Percentiles rank a stretch among this genome's conserved stretches.
Conservation (phyloP, 2,888 invertebrate genomes). For the Epirrhoe alternata region DNA sequence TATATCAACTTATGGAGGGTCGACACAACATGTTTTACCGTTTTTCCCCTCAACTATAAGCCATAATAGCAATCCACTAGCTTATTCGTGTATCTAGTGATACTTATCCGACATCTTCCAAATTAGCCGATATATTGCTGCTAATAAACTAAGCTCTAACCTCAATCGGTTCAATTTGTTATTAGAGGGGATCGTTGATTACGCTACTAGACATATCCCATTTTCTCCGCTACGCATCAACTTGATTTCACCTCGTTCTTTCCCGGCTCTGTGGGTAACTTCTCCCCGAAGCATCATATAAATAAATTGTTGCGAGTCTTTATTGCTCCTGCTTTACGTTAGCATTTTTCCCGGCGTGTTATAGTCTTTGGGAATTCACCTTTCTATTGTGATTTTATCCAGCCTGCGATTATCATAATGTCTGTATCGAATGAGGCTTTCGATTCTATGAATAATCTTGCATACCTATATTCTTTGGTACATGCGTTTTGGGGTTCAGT, state of each 20-base stretch:
- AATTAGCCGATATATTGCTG: slow-evolving; percentile 18
- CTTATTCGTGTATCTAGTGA: background rate
- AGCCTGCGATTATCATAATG: slow-evolving; percentile 75
- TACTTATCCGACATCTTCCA: slow-evolving; percentile 11
- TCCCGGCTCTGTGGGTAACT: slow-evolving; percentile 74
- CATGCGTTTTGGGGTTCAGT: background rate
- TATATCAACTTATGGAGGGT: too few species aligned
- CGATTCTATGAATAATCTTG: slow-evolving; percentile 54
- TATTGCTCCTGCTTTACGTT: slow-evolving; percentile 78
- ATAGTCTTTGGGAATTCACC: slow-evolving; percentile 74
- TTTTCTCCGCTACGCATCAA: slow-evolving; percentile 77
- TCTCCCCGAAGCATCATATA: slow-evolving; percentile 83
- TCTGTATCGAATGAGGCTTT: slow-evolving; percentile 54
- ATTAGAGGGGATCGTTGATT: slow-evolving; percentile 62
- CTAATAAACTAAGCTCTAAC: slow-evolving; percentile 26
- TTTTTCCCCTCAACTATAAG: background rate
- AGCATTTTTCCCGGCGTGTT: slow-evolving; percentile 76
- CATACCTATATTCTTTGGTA: slow-evolving; percentile 12
- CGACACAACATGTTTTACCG: background rate
- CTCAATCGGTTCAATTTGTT: slow-evolving; percentile 48
- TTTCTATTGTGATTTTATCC: slow-evolving; percentile 74
- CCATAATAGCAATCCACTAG: background rate
- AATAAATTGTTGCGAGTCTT: slow-evolving; percentile 84
- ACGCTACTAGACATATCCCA: slow-evolving; percentile 62
- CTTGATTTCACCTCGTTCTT: slow-evolving; percentile 78